Evolutionary conservation across 1,140 invertebrate species (phyloP), one percentile per base, ranked within the genome.

Genomic region (Drosophila nikananu): DNA sequence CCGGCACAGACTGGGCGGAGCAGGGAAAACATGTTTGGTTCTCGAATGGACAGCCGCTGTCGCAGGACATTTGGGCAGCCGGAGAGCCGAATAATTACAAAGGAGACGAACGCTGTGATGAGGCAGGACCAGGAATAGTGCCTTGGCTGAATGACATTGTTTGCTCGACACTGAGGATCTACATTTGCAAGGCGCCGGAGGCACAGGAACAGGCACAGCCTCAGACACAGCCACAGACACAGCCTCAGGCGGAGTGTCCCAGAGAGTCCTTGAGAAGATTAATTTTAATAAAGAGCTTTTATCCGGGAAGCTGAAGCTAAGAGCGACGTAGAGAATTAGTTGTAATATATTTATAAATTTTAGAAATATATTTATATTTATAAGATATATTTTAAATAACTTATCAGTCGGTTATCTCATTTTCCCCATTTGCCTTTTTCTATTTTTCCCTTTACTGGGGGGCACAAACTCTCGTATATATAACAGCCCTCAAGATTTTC

Each of bases 81-180:
- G 55, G 55, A 58, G 55, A 58, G 9, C 55, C 55, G 21, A 58
- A 58, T 58, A 58, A 58, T 42, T 42, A 42, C 55, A 7, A n/a
- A 8, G 35, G 55, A 25, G 35, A 41, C 0, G 55, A 58, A 4
- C 55, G 8, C 17, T 58, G 55, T 12, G 55, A 25, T 42, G 55
- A 58, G 23, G 35, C 35, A n/a, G 55, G 60, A 15, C 17, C 27
- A 7, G 21, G 13, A 0, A 6, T 39, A 12, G 54, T 55, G 21
- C 54, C 54, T n/a, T 57, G 5, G 2, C 21, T 51, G 30, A 39
- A 55, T 12, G 58, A 62, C 27, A 57, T 57, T 57, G 54, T 25
- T 23, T 57, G 32, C 54, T n/a, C 32, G 5, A 57, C 32, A 6
- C 21, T n/a, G 15, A 57, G 54, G 54, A 57, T 57, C 15, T 57